phyloP scores from a whole-genome alignment of 2,888 invertebrate species.

The Protonemura montana region DNA sequence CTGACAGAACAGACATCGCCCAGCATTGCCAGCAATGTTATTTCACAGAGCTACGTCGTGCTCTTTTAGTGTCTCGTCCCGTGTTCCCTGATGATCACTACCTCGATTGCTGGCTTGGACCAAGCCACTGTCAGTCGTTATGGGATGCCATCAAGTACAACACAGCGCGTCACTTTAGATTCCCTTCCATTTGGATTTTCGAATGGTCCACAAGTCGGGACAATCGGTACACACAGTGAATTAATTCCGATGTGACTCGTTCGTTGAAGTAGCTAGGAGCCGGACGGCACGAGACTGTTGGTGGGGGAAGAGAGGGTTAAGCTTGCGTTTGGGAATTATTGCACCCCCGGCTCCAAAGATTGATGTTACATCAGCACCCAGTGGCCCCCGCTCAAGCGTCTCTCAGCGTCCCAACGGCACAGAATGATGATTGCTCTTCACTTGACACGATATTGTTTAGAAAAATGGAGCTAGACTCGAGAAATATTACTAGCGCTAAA shows the following conservation, averaged over 20 bases:
- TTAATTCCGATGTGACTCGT: conserved; percentile 7
- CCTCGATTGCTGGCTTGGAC: background rate
- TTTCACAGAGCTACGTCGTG: background rate
- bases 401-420: background rate
- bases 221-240: background rate
- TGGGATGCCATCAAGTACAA: background rate
- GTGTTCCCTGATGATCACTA: no score
- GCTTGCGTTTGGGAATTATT: background rate
- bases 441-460: background rate
- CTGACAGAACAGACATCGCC: background rate
- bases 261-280: background rate
- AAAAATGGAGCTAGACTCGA: conserved; percentile 1
- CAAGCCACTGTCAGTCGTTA: no score
- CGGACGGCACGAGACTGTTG: background rate
- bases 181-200: background rate
- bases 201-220: background rate
- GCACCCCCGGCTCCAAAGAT: conserved; percentile 12
- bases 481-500: background rate
- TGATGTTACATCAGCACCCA: conserved; percentile 12
- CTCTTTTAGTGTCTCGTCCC: background rate
- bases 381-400: background rate
- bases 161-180: background rate
- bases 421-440: background rate
- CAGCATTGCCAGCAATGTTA: background rate
- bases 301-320: background rate